Percentiles rank a stretch among this genome's conserved stretches.
These are phyloP conservation scores for Monochamus alternatus DNA, from an alignment of 2,888 invertebrate genomes.

Conservation along the genomic window DNA sequence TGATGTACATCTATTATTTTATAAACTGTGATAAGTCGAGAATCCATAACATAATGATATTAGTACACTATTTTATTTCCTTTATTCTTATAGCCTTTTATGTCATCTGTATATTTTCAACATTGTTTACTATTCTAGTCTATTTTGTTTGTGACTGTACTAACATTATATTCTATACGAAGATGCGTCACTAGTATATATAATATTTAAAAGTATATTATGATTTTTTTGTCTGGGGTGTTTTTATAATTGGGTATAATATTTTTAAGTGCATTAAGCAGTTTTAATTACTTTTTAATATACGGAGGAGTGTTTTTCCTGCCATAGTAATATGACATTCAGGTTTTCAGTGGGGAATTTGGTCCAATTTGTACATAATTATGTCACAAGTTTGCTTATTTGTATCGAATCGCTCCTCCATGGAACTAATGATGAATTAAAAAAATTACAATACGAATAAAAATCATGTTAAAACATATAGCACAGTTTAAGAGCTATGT, in stretches of 20 bases:
- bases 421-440: not conserved
- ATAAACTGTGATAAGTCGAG: conserved; percentile 55
- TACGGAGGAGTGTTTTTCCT: conserved; percentile 21
- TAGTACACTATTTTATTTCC: conserved; percentile 46
- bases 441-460: conserved; percentile 24
- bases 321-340: conserved; percentile 1
- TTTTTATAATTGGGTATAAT: conserved; percentile 35
- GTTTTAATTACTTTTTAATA: conserved; percentile 16
- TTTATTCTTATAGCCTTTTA: conserved; percentile 33
- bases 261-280: conserved; percentile 27
- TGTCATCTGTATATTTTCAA: conserved; percentile 46
- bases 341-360: not conserved
- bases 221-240: conserved; percentile 31
- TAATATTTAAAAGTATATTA: conserved; percentile 24
- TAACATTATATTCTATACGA: conserved; percentile 32
- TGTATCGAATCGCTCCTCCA: not conserved
- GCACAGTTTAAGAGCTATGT: conserved; percentile 15
- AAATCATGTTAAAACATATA: conserved; percentile 12
- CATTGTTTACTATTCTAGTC: conserved; percentile 46
- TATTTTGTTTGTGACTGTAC: conserved; percentile 45
- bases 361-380: conserved; percentile 3
- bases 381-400: not conserved
- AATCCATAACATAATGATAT: conserved; percentile 47
- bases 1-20: conserved; percentile 49
- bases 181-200: conserved; percentile 24